Base-by-base conservation (phyloP, 2,888 invertebrate species). In the Xanthorhoe designata region DNA sequence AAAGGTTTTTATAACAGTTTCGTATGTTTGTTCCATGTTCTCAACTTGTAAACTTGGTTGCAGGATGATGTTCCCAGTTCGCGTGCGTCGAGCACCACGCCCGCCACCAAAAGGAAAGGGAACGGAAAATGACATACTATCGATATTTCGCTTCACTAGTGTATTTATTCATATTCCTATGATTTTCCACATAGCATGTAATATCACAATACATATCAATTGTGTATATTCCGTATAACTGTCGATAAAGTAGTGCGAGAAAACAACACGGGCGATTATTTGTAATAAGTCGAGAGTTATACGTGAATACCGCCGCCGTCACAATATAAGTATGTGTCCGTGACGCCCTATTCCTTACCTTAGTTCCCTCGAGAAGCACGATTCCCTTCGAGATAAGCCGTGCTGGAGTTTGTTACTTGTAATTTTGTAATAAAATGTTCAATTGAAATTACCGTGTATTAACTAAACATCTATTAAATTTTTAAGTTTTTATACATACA, bases 191-290 rank as follows among this genome's bases (percentile, higher is more conserved):
- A 89, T 91, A 92, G 88, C 84, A 87, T 89, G 87, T 92, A 91
- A 90, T 92, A 92, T 91, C 91, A 91, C 90, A 91, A 90, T 88
- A 91, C 92, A 91, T 92, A 90, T 92, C 91, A 91, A 82, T 84
- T 79, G 78, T 81, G 84, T 64, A 64, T 69, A 58, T 70, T 73
- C 70, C 65, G 72, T 68, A 68, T 71, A 74, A 71, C 72, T 72
- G 61, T 70, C 71, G 74, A 72, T 64, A 60, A n/a, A 49, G 35
- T 19, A n/a, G 50, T 45, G 59, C 50, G 58, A 29, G n/a, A 53
- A 62, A 42, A 58, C 51, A 10, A 57, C 24, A 51, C 35, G 54
- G 47, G 55, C 61, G 56, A 60, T 42, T 50, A 13, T 60, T 53
- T 42, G 60, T 5, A 32, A 32, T 5, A 17, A 56, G 75, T 79